These are phyloP conservation scores for Perccottus glenii DNA, from an alignment of 2,113 vertebrate genomes.

Conservation along the genomic window DNA sequence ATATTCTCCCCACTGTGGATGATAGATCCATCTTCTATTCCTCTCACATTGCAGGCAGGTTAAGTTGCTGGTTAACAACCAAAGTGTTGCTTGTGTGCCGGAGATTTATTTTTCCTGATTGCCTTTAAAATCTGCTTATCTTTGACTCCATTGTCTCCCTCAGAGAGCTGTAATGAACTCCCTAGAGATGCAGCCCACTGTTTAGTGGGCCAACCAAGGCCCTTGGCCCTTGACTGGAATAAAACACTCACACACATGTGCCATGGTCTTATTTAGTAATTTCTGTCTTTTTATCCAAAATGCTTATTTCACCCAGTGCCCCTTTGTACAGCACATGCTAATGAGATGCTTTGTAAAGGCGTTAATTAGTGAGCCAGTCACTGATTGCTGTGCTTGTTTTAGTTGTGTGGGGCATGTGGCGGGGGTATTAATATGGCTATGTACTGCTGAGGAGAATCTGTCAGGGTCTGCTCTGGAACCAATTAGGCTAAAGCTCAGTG, in stretches of 20 bases:
- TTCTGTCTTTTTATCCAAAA: conserved; percentile 77
- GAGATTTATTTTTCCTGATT: conserved; percentile 91
- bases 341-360: conserved; percentile 97
- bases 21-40: conserved; percentile 57
- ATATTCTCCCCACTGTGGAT: conserved; percentile 17
- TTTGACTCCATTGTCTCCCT: conserved; percentile 87
- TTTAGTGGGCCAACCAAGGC: conserved; percentile 88
- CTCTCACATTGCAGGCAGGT: conserved; percentile 66
- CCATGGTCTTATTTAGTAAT: conserved; percentile 54
- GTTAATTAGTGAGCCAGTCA: conserved; percentile 97
- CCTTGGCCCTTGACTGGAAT: conserved; percentile 83
- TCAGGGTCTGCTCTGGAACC: conserved; percentile 97
- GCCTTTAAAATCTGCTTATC: conserved; percentile 99
- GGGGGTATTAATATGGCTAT: conserved; percentile 86
- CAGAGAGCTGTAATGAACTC: conserved; percentile 91
- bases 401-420: conserved; percentile 69
- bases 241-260: conserved; percentile 72
- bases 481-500: conserved; percentile 91
- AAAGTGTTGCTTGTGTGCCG: conserved; percentile 66
- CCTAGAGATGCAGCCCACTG: conserved; percentile 89
- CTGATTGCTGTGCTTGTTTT: conserved; percentile 95
- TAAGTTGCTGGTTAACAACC: conserved; percentile 79
- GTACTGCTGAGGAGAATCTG: conserved; percentile 86
- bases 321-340: conserved; percentile 90
- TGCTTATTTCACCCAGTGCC: conserved; percentile 78